Percentiles rank a stretch among this genome's conserved stretches.
Evolutionary conservation across 2,113 vertebrate species (phyloP).

Genomic region (Prionailurus bengalensis): DNA sequence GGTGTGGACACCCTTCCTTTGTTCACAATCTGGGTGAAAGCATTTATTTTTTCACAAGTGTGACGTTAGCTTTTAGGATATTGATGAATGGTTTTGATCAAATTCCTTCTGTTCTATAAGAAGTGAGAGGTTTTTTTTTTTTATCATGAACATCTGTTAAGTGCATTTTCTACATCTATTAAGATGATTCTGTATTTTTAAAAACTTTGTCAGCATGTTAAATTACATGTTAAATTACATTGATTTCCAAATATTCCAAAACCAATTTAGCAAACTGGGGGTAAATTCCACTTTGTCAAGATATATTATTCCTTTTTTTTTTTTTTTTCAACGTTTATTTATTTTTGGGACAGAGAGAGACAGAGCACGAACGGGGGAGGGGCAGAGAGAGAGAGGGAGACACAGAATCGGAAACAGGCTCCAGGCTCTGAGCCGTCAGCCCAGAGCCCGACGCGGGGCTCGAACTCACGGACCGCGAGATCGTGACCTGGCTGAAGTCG

Average conservation of each 20-base stretch:
- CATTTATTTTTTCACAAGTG: not conserved
- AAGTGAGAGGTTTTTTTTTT: not conserved
- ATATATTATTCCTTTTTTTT: not conserved
- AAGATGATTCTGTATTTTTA: not conserved
- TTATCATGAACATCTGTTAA: not conserved
- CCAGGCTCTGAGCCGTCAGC: too few relatives aligned
- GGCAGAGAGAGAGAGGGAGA: too few relatives aligned
- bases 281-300: not conserved
- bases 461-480: too few relatives aligned
- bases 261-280: not conserved
- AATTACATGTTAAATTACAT: not conserved
- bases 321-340: too few relatives aligned
- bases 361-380: too few relatives aligned
- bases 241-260: slow-evolving; percentile 1
- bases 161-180: not conserved
- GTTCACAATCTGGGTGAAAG: not conserved
- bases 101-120: not conserved
- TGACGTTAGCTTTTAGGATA: not conserved
- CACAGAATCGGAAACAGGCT: too few relatives aligned
- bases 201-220: not conserved
- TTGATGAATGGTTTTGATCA: not conserved
- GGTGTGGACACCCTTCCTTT: not conserved
- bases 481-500: too few relatives aligned
- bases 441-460: too few relatives aligned
- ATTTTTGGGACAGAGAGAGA: too few relatives aligned